Conservation (phyloP, 2,797 vertebrate genomes). For the Aratinga solstitialis region DNA sequence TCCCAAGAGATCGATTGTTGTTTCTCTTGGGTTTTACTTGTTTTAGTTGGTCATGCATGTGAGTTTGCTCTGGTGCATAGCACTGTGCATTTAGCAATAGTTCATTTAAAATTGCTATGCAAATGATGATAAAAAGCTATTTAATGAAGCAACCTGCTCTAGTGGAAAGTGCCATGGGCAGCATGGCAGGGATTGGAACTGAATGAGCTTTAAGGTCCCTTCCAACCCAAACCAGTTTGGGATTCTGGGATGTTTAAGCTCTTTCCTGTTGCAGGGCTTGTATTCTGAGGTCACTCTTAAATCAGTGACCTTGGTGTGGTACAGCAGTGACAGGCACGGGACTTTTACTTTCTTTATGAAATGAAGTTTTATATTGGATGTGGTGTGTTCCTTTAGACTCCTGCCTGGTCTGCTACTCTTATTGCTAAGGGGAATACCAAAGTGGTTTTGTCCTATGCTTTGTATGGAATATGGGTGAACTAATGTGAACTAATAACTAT, state of each 20-base stretch:
- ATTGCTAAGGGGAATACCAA: neutral
- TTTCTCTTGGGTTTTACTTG: neutral
- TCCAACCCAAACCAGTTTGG: neutral
- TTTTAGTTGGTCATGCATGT: neutral
- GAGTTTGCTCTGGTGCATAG: neutral
- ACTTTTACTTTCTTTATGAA: neutral
- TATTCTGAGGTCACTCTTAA: neutral
- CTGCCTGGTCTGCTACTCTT: neutral
- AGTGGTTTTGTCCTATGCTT: neutral
- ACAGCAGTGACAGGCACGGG: accelerated
- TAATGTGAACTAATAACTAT: neutral
- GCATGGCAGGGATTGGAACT: neutral
- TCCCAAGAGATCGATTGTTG: neutral
- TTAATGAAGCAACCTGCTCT: neutral
- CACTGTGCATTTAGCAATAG: neutral
- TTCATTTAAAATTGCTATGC: neutral
- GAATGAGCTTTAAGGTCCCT: neutral
- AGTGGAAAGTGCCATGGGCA: neutral
- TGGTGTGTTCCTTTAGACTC: neutral
- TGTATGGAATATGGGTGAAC: neutral
- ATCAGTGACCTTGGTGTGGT: neutral
- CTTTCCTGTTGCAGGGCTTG: neutral
- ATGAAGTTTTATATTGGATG: neutral
- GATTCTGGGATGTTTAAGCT: neutral
- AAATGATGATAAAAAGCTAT: neutral